Evolutionary conservation across 2,888 invertebrate species (phyloP), one percentile per base, ranked within the genome.

Genomic region (Lomographa bimaculata): DNA sequence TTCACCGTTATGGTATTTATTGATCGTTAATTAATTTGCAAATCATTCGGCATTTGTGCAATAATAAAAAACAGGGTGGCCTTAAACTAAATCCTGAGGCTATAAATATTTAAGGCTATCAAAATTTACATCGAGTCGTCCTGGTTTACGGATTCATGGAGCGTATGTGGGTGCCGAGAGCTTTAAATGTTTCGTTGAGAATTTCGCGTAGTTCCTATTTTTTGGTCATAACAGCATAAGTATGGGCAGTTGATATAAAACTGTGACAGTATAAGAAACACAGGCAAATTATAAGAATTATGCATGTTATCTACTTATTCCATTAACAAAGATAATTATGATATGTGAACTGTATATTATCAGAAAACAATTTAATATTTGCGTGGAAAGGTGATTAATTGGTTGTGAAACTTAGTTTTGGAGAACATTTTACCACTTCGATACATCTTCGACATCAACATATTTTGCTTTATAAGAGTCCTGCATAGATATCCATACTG

Each of bases 81-180:
- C 84, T 83, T 79, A 79, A 79, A 74, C 71, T 68, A 75, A 81
- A 82, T 77, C 71, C 61, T 65, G 68, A 67, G 71, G 75, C 76
- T 72, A 75, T 79, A 76, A 79, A 77, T 64, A 66, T 69, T 70
- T 75, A 84, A 84, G 85, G 84, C 75, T 81, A 79, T 77, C 77
- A 73, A 75, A 80, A 79, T 79, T 74, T 75, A 75, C 68, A 77
- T 79, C 74, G 71, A 60, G 64, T 65, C 77, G 86, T 82, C 79
- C 83, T 76, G 82, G 65, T 80, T 84, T 68, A 71, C 64, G 66
- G 59, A 77, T 72, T 72, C 64, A 67, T 73, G 74, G 78, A 72
- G 76, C 75, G 69, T 74, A 77, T 73, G 78, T 79, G 78, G 81
- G 80, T 73, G 77, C 68, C 54, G 54, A 56, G 56, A 56, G 56